phyloP scores from a whole-genome alignment of 1,140 invertebrate genomes.

The Centruroides sculpturatus region DNA sequence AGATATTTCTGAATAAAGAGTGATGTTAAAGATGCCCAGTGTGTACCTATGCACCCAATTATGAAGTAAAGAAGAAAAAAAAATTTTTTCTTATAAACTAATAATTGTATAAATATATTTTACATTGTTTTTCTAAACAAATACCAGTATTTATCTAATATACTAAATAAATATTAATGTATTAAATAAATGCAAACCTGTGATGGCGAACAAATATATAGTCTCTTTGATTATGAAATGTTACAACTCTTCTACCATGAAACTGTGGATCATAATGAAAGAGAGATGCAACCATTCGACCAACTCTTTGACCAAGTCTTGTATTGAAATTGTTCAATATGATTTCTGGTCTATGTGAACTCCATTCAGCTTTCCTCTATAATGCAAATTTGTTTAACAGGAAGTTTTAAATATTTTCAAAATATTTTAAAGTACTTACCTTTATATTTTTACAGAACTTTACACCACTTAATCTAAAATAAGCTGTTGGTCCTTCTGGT shows the following conservation, averaged over 20 bases:
- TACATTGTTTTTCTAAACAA: no score
- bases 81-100: no score
- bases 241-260: conserved; percentile 76
- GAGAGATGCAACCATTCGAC: conserved; percentile 83
- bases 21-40: no score
- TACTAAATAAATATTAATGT: no score
- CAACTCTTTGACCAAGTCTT: conserved; percentile 72
- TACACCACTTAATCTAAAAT: conserved; percentile 46
- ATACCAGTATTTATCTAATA: no score
- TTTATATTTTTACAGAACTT: conserved; percentile 35
- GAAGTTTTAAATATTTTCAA: conserved; percentile 55
- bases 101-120: no score
- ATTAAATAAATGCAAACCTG: conserved; percentile 20
- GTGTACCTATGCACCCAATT: no score
- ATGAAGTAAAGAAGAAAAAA: no score
- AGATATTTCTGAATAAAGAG: no score
- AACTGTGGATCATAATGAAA: conserved; percentile 96
- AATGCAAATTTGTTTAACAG: neutral
- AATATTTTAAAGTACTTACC: conserved; percentile 33
- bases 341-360: conserved; percentile 78
- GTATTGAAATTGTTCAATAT: conserved; percentile 95
- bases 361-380: conserved; percentile 38
- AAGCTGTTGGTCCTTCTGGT: conserved; percentile 87
- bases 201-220: conserved; percentile 99
- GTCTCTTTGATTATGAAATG: conserved; percentile 97